These are phyloP conservation scores for Phengaris alcon DNA, from an alignment of 2,888 invertebrate species.

Conservation along the genomic window DNA sequence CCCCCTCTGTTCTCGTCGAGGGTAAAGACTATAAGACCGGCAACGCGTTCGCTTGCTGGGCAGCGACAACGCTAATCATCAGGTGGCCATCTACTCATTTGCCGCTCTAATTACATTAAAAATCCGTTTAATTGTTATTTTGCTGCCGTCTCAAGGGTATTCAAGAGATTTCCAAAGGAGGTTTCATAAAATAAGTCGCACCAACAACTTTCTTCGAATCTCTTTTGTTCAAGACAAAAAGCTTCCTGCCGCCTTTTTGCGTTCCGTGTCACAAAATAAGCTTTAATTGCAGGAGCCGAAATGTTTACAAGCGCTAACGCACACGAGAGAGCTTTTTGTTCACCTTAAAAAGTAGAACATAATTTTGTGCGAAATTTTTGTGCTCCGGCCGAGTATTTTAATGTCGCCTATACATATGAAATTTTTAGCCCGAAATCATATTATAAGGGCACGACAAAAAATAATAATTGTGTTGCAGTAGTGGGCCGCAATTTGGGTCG, in stretches of 20 bases:
- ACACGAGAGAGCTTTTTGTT: not conserved
- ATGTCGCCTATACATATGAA: conserved; percentile 25
- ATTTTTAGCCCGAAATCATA: conserved; percentile 44
- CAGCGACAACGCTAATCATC: no score
- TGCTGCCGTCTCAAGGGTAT: not conserved
- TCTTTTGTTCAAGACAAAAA: conserved; percentile 3
- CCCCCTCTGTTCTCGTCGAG: no score
- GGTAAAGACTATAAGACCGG: no score
- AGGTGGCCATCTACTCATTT: no score
- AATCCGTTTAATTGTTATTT: no score
- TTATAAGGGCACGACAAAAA: conserved; percentile 58
- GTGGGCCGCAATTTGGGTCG: conserved; percentile 53
- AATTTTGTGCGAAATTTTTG: not conserved
- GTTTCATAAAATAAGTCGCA: not conserved
- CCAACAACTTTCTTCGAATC: conserved; percentile 14
- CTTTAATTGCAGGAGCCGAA: not conserved
- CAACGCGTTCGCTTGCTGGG: no score
- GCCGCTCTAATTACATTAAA: no score
- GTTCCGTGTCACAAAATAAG: conserved; percentile 17
- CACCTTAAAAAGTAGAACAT: conserved; percentile 19
- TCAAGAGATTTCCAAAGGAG: not conserved
- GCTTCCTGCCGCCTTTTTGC: conserved; percentile 20
- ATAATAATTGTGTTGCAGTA: conserved; percentile 60
- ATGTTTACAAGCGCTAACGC: not conserved
- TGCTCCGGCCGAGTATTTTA: conserved; percentile 9